Conservation (phyloP, 2,113 vertebrate genomes). For the Psittacula cyanocephala region DNA sequence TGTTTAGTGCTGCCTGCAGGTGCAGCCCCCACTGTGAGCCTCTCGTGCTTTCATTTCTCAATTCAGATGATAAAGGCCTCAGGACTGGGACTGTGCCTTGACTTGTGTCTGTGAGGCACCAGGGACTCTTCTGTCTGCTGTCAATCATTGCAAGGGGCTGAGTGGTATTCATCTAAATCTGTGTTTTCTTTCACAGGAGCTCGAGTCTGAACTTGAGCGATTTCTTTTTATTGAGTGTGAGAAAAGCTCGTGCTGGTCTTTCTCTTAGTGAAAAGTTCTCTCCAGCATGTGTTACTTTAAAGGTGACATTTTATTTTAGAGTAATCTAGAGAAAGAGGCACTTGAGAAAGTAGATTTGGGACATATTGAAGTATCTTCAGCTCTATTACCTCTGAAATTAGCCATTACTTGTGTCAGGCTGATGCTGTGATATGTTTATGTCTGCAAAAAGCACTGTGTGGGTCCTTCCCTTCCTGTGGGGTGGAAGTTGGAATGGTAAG, state of each 20-base stretch:
- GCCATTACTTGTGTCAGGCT: not conserved
- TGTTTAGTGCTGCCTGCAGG: not conserved
- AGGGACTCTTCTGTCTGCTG: not conserved
- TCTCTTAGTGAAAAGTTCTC: not conserved
- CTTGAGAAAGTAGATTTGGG: not conserved
- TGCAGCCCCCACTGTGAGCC: not conserved
- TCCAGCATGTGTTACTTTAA: not conserved
- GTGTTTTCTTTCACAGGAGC: slow-evolving; percentile 13
- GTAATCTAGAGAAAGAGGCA: not conserved
- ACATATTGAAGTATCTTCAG: not conserved
- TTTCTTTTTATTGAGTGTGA: not conserved
- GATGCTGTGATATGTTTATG: not conserved
- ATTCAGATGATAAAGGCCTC: not conserved
- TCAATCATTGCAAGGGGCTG: not conserved
- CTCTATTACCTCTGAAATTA: not conserved
- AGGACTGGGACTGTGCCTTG: slow-evolving; percentile 12
- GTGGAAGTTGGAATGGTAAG: not conserved
- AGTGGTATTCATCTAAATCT: not conserved
- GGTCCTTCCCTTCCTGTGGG: not conserved
- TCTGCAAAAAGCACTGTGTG: not conserved
- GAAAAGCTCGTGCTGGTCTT: not conserved
- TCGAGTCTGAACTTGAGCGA: not conserved
- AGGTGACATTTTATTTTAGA: not conserved
- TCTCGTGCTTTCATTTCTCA: not conserved
- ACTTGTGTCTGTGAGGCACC: slow-evolving; percentile 33